Percentiles rank a stretch among this genome's conserved stretches.
Conservation (phyloP, 2,797 vertebrate species). For the Bradypodion pumilum region DNA sequence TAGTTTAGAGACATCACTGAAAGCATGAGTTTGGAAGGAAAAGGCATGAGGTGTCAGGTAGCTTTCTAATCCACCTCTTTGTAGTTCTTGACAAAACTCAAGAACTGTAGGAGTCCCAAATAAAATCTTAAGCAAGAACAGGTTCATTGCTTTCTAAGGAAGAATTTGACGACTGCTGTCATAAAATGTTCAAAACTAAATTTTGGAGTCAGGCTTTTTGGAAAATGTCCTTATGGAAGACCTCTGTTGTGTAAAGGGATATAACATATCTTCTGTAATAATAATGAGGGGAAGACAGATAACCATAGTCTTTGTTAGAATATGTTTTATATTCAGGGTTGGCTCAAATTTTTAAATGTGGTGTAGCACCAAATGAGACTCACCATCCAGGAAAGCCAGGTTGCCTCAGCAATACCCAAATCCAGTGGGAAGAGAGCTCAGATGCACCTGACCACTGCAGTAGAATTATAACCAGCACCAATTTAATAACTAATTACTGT, state of each 20-base stretch:
- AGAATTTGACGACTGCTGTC: neutral
- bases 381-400: neutral
- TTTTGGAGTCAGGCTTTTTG: neutral
- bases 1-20: conserved; percentile 84
- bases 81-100: conserved; percentile 33
- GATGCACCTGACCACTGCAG: neutral
- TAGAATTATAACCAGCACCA: neutral
- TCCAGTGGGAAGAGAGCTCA: neutral
- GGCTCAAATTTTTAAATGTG: too few species aligned
- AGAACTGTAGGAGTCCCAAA: conserved; percentile 26
- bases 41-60: conserved; percentile 71
- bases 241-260: neutral
- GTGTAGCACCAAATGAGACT: too few species aligned
- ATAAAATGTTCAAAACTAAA: conserved; percentile 10
- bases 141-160: conserved; percentile 24
- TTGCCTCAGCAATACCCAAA: neutral
- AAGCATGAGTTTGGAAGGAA: conserved; percentile 74
- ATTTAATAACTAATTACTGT: neutral
- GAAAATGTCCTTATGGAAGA: neutral
- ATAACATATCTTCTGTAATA: neutral
- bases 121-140: conserved; percentile 38
- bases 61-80: conserved; percentile 52
- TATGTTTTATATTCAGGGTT: neutral
- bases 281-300: neutral
- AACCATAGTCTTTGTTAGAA: neutral